Evolutionary conservation across 2,888 invertebrate genomes (phyloP).

Genomic region (Diaprepes abbreviatus): DNA sequence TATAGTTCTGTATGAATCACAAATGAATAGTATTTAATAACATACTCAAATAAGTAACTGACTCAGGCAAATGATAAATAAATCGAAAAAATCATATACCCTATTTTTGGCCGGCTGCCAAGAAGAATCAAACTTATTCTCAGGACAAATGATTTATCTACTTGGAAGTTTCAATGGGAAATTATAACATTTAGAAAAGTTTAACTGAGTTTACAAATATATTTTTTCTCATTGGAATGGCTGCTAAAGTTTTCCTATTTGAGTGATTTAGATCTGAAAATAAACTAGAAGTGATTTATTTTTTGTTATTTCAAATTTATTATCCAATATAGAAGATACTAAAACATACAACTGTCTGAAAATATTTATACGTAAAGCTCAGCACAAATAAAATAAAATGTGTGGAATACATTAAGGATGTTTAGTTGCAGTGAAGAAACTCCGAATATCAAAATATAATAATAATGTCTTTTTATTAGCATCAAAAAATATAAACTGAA

Average conservation of each 20-base stretch:
- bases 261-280: slow-evolving; percentile 27
- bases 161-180: slow-evolving; percentile 42
- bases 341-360: no score
- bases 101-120: slow-evolving; percentile 36
- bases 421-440: no score
- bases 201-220: slow-evolving; percentile 33
- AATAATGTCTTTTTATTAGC: no score
- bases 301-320: no score
- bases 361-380: no score
- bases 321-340: no score
- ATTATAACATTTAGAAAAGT: slow-evolving; percentile 44
- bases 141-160: slow-evolving; percentile 44
- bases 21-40: no score
- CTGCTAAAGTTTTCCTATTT: slow-evolving; percentile 27
- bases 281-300: slow-evolving; percentile 36
- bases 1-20: no score
- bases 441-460: no score
- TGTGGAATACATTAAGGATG: no score
- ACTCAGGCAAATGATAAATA: slow-evolving; percentile 46
- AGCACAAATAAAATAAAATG: no score
- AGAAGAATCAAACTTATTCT: slow-evolving; percentile 37
- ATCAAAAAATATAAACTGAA: no score
- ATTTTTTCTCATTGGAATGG: slow-evolving; percentile 26
- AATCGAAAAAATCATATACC: slow-evolving; percentile 36
- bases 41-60: slow-evolving; percentile 28